phyloP scores from a whole-genome alignment of 2,113 vertebrate genomes.

The Camelus dromedarius region DNA sequence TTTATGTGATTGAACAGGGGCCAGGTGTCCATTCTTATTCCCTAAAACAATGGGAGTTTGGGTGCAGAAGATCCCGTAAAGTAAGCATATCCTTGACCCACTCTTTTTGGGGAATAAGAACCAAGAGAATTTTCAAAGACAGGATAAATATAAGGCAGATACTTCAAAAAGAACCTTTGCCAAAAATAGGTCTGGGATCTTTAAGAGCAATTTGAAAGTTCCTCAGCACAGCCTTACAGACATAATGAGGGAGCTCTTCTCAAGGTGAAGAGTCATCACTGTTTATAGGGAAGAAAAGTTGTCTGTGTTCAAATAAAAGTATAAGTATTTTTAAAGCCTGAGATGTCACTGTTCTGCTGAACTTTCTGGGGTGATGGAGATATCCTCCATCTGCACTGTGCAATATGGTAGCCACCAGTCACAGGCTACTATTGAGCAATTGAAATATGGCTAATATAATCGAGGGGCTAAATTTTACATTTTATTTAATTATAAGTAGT shows the following conservation, averaged over 20 bases:
- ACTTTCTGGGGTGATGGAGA: not conserved
- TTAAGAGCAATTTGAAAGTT: constrained; percentile 31
- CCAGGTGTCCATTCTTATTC: not conserved
- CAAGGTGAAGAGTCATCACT: not conserved
- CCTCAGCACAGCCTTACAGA: not conserved
- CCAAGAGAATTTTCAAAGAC: not conserved
- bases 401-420: not conserved
- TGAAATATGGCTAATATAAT: not conserved
- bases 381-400: not conserved
- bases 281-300: not conserved
- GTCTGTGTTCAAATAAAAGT: not conserved
- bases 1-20: not conserved
- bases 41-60: not conserved
- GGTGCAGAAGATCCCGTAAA: not conserved
- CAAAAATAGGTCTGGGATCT: not conserved
- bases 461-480: not conserved
- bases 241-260: not conserved
- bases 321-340: not conserved
- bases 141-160: not conserved
- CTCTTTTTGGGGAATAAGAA: not conserved
- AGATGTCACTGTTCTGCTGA: not conserved
- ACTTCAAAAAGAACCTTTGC: not conserved
- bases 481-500: not conserved
- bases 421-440: not conserved
- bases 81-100: not conserved